phyloP scores from a whole-genome alignment of 2,797 vertebrate species.

The Alcedo atthis region DNA sequence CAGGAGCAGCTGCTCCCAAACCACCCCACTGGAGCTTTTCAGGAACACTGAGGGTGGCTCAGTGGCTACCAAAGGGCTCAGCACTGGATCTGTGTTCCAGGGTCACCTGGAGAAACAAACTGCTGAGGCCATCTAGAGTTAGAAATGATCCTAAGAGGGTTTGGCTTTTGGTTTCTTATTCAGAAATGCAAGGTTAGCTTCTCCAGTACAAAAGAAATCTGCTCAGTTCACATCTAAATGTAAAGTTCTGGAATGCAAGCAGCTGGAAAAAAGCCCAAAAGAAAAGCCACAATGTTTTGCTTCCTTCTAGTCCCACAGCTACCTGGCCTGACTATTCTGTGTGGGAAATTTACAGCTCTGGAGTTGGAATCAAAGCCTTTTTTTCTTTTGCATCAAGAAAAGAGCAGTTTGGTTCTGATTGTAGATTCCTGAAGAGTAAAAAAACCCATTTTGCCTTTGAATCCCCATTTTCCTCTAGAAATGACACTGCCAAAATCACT shows the following conservation, averaged over 20 bases:
- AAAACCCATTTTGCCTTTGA: neutral
- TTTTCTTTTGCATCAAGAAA: neutral
- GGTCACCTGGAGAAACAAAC: neutral
- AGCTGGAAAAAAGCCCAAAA: neutral
- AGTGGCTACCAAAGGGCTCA: neutral
- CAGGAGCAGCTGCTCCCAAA: conserved; percentile 11
- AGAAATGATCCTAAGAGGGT: neutral
- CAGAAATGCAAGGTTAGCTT: neutral
- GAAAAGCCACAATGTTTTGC: neutral
- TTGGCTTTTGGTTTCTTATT: neutral
- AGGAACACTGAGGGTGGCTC: neutral
- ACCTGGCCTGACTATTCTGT: neutral
- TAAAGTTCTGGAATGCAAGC: neutral
- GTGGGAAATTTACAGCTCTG: neutral
- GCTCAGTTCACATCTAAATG: neutral
- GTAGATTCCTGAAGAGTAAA: neutral
- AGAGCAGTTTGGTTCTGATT: neutral
- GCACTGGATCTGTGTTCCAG: neutral
- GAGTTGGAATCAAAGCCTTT: neutral
- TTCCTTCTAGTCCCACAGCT: neutral
- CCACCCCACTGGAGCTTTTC: neutral
- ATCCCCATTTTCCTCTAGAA: neutral
- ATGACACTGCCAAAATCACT: neutral
- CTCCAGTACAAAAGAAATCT: neutral
- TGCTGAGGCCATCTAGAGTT: fast-evolving